These are phyloP conservation scores for Gymnarchus niloticus DNA, from an alignment of 2,113 vertebrate genomes.

Conservation along the genomic window DNA sequence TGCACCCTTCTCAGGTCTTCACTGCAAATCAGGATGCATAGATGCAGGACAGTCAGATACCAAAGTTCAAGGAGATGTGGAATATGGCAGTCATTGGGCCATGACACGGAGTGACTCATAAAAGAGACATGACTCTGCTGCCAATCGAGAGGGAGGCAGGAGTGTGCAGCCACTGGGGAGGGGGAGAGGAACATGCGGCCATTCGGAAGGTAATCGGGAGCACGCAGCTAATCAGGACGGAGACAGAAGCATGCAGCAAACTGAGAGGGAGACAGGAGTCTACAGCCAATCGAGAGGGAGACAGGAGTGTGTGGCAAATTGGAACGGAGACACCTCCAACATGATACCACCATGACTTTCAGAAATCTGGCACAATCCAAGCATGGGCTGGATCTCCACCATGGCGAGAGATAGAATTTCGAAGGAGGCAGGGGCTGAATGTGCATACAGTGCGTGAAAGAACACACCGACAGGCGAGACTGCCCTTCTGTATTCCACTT, in stretches of 20 bases:
- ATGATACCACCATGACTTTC: too few species aligned
- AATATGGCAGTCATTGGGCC: not conserved
- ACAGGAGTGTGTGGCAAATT: not conserved
- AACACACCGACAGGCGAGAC: not conserved
- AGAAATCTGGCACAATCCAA: not conserved
- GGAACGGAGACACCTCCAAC: not conserved
- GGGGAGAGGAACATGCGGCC: not conserved
- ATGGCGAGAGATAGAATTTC: not conserved
- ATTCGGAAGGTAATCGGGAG: too few species aligned
- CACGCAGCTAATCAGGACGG: too few species aligned
- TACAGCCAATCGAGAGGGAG: not conserved
- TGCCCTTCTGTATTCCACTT: not conserved
- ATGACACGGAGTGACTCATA: too few species aligned
- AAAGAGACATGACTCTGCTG: not conserved
- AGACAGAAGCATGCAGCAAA: too few species aligned
- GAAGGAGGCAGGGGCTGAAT: not conserved
- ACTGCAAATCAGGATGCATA: too few species aligned
- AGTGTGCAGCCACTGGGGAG: not conserved
- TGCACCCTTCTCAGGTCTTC: not conserved
- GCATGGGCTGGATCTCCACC: not conserved
- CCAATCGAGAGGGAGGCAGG: not conserved
- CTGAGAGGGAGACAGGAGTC: too few species aligned
- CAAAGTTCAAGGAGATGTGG: not conserved
- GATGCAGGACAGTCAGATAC: not conserved
- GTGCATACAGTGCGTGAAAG: not conserved